A percentile compares a stretch with the other conserved stretches of the same genome.
Evolutionary conservation across 2,113 vertebrate genomes (phyloP).

Genomic region (Salvelinus namaycush): DNA sequence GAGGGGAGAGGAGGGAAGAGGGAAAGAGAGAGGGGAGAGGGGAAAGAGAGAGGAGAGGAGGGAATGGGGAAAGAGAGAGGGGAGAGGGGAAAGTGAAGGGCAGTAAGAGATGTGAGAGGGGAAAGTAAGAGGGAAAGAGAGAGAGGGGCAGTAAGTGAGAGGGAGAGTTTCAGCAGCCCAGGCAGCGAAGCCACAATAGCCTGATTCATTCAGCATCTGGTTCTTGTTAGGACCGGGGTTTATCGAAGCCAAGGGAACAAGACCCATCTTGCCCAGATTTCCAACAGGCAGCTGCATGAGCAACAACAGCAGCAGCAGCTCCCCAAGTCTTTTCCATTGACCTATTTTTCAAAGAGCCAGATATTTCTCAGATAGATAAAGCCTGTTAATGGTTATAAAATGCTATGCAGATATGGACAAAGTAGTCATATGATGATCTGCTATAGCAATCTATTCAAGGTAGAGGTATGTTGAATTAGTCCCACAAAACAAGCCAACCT

Average conservation of each 20-base stretch:
- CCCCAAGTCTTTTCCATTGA: constrained; percentile 74
- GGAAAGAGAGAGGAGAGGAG: too few species aligned
- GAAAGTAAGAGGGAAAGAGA: constrained; percentile 1
- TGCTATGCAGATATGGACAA: not conserved
- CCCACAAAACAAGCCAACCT: too few species aligned
- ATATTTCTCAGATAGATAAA: constrained; percentile 32
- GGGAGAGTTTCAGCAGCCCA: constrained; percentile 54
- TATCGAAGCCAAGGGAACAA: constrained; percentile 73
- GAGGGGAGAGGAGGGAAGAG: not conserved
- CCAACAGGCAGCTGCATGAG: constrained; percentile 65
- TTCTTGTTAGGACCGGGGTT: constrained; percentile 70
- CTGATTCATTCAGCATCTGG: constrained; percentile 83
- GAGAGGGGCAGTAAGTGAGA: constrained; percentile 37
- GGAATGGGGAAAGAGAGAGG: too few species aligned
- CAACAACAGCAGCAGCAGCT: constrained; percentile 63
- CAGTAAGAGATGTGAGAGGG: not conserved
- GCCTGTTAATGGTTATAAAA: constrained; percentile 6
- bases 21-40: too few species aligned
- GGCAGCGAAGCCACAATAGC: constrained; percentile 75
- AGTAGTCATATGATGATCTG: not conserved
- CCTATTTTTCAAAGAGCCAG: constrained; percentile 70
- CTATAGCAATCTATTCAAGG: too few species aligned
- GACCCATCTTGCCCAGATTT: constrained; percentile 71
- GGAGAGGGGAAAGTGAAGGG: too few species aligned
- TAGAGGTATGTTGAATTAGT: too few species aligned